Base-by-base conservation (phyloP, 2,888 invertebrate genomes). In the Ptilodon capucinus region DNA sequence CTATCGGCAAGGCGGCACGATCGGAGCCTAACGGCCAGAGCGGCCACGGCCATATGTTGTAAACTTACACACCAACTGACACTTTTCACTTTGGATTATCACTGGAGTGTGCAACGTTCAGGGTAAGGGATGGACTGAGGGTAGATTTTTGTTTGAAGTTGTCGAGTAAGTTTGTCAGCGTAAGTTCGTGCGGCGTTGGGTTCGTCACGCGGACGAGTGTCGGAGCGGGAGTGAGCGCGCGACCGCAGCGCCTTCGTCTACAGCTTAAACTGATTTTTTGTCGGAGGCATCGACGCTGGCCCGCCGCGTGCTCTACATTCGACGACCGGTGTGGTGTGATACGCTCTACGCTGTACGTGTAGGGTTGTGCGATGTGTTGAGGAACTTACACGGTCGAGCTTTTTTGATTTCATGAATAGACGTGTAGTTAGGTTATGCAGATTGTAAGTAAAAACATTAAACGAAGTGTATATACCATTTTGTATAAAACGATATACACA, bases 191-290 rank as follows among this genome's bases (percentile, higher is more conserved):
- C 54, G 64, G 40, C 34, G 39, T 51, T 48, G 42, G 64, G 46
- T 38, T 53, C 25, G 57, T 56, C 68, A 65, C 68, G 66, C 63
- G 63, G 54, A 57, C 55, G 68, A 58, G 63, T 61, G 67, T 57
- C 55, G 59, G 58, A 59, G 54, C 52, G 62, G 64, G 68, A 56
- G 56, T 64, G 77, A 76, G 76, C 76, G 81, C 83, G 81, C 90
- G 89, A 85, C 90, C 84, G 89, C 53, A 71, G 68, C 79, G 82
- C 77, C 73, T 75, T 80, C 61, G 79, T 79, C 83, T 84, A 68
- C 79, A 87, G 82, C 86, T 87, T 88, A 90, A 86, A 91, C 90
- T 91, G 90, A 89, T 89, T 91, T 89, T 90, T 89, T 86, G 87
- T 84, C 57, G 85, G 76, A 90, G 90, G 88, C 90, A 90, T 89